Evolutionary conservation across 2,797 vertebrate genomes (phyloP), one percentile per base, ranked within the genome.

Genomic region (Arnoldichthys spilopterus): DNA sequence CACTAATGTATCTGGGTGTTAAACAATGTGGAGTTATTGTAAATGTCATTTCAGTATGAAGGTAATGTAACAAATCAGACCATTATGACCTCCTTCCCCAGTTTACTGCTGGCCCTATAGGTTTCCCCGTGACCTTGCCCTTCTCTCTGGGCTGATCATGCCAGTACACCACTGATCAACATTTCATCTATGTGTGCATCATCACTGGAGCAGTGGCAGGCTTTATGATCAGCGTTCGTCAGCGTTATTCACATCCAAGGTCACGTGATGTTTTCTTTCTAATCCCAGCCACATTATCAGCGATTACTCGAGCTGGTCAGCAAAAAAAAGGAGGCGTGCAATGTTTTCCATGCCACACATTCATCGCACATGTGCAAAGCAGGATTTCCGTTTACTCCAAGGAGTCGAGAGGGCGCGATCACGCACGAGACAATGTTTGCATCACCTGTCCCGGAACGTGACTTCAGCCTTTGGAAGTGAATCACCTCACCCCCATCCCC

Each of bases 381-480:
- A 53, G 54, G 30, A 22, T 74, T 78, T 47, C 53, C 49, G 43
- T 66, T 40, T 58, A 74, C 20, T 53, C 20, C 32, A 49, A 45
- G 47, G 7, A 75, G 71, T 70, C 40, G 24, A 64, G 62, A 74
- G 83, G 84, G 72, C 81, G 88, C 61, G 12, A 73, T 28, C 74
- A 40, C 61, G 53, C 82, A 76, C 67, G 74, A 80, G 72, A 81
- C 82, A 59, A 4, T 75, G 43, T 76, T 76, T 64, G 61, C 37
- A 82, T 92, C 92, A 92, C 91, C 89, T 90, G 91, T 83, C 58
- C 83, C 13, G 83, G 77, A 94, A 94, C 89, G 91, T 93, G 93
- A 92, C 88, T 68, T 70, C 43, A 68, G 67, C 78, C 76, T 83
- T 85, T 86, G 89, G 88, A 87, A 90, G 91, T 88, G 84, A 92